Percentiles rank a stretch among this genome's conserved stretches.
These are phyloP conservation scores for Drosophila triauraria DNA, from an alignment of 1,140 invertebrate genomes.

Conservation along the genomic window DNA sequence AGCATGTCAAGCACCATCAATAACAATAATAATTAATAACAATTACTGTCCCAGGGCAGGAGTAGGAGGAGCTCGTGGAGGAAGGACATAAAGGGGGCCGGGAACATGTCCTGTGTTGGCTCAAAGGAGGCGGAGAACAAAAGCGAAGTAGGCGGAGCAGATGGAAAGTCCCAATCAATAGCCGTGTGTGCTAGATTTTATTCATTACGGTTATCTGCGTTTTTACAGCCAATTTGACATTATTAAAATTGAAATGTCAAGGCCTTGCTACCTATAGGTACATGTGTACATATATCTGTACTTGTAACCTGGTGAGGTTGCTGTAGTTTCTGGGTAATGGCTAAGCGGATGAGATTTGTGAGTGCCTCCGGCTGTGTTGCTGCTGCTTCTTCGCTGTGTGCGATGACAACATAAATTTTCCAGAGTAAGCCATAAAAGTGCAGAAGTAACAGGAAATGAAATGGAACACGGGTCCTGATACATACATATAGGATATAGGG, in stretches of 20 bases:
- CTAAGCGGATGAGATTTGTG: slow-evolving; percentile 41
- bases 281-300: background rate
- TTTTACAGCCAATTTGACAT: slow-evolving; percentile 54
- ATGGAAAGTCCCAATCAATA: slow-evolving; percentile 50
- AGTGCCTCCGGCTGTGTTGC: slow-evolving; percentile 7
- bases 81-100: slow-evolving; percentile 8
- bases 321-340: slow-evolving; percentile 25
- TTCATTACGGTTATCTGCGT: slow-evolving; percentile 41
- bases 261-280: background rate
- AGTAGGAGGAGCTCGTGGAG: background rate
- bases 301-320: background rate
- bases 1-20: slow-evolving; percentile 72
- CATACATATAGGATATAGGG: background rate
- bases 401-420: slow-evolving; percentile 40
- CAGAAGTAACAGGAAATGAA: slow-evolving; percentile 37
- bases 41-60: slow-evolving; percentile 63
- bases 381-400: background rate
- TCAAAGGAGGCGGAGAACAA: background rate
- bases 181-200: slow-evolving; percentile 41
- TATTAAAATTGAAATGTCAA: slow-evolving; percentile 63
- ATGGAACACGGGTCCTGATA: background rate
- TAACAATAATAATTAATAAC: slow-evolving; percentile 82
- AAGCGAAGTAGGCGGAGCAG: slow-evolving; percentile 10
- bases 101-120: slow-evolving; percentile 7
- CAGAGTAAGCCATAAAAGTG: slow-evolving; percentile 43